A percentile compares a stretch with the other conserved stretches of the same genome.
phyloP scores from a whole-genome alignment of 2,888 invertebrate genomes.

The Heliconius aoede region DNA sequence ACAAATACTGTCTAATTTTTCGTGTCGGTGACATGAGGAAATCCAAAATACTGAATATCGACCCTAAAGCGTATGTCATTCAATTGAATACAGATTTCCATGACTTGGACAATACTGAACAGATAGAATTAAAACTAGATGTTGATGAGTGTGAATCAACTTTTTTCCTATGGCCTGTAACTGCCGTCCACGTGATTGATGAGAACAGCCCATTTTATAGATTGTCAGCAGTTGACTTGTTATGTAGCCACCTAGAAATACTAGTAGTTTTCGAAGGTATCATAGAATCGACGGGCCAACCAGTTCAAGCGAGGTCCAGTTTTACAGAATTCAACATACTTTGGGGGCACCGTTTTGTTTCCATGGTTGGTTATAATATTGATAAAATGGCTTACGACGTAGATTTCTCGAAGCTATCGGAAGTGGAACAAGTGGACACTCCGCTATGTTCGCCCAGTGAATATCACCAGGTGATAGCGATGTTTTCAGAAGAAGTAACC shows the following conservation, averaged over 20 bases:
- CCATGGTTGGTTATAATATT: conserved; percentile 89
- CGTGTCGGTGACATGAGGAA: conserved; percentile 97
- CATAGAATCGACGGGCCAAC: conserved; percentile 94
- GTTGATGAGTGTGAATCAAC: conserved; percentile 94
- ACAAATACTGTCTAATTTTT: conserved; percentile 93
- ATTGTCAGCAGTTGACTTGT: conserved; percentile 94
- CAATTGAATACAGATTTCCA: conserved; percentile 91
- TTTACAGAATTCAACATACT: conserved; percentile 91
- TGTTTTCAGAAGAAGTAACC: conserved; percentile 16
- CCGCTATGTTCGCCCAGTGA: conserved; percentile 92
- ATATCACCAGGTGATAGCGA: conserved; percentile 63
- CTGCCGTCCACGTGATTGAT: conserved; percentile 95
- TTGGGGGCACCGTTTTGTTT: conserved; percentile 94
- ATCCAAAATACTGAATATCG: conserved; percentile 97
- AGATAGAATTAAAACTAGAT: conserved; percentile 89
- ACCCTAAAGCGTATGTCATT: conserved; percentile 92
- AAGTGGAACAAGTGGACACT: conserved; percentile 92
- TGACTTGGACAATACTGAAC: conserved; percentile 88
- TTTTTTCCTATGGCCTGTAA: conserved; percentile 98
- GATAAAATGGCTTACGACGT: conserved; percentile 89
- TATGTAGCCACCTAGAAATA: conserved; percentile 92
- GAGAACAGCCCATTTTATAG: conserved; percentile 93
- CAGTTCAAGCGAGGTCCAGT: conserved; percentile 91
- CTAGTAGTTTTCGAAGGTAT: conserved; percentile 95
- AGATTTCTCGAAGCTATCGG: conserved; percentile 95